Percentiles rank a stretch among this genome's conserved stretches.
These are phyloP conservation scores for cattle (Bos taurus) DNA, from an alignment of 2,113 vertebrate species.

Conservation along the genomic window ARS-UCD2.0 NC_037330.1:103869001-103869500, in stretches of 20 bases:
- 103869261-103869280: not conserved
- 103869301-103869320: not conserved
- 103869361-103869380: not conserved
- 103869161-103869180: not conserved
- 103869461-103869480: not conserved
- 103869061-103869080: not conserved
- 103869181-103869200: not conserved
- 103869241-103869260: not conserved
- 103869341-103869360: not conserved
- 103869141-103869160: not conserved
- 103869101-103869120: not conserved
- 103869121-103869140: not conserved
- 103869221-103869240: not conserved
- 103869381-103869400: not conserved
- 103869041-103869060: not conserved
- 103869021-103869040: not conserved
- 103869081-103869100: not conserved
- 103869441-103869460: not conserved
- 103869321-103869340: not conserved
- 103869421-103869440: not conserved
- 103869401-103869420: not conserved
- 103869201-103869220: not conserved
- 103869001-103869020: not conserved
- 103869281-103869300: slow-evolving; percentile 9
- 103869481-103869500: not conserved